A percentile compares a stretch with the other conserved stretches of the same genome.
Conservation (phyloP, 2,113 vertebrate species). For the Salvelinus namaycush region DNA sequence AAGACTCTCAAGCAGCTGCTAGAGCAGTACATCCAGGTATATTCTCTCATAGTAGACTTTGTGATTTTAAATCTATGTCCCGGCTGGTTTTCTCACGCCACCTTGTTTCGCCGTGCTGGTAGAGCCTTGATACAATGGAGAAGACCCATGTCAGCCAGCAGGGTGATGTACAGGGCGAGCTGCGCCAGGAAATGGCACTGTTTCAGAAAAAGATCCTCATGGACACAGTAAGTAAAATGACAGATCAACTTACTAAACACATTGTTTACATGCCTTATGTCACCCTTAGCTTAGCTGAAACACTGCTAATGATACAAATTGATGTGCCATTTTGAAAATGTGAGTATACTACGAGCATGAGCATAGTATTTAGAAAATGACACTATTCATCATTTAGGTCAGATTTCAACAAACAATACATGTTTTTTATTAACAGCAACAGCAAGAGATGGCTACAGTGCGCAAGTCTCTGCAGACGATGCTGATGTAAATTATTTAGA, state of each 20-base stretch:
- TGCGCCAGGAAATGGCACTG: slow-evolving; percentile 47
- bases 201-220: slow-evolving; percentile 54
- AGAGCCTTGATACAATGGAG: slow-evolving; percentile 45
- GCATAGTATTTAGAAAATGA: no score
- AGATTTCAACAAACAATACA: background rate
- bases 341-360: background rate
- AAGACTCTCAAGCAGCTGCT: slow-evolving; percentile 50
- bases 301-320: no score
- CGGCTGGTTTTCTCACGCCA: background rate
- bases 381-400: background rate
- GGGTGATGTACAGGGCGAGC: slow-evolving; percentile 23
- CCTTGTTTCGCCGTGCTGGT: background rate
- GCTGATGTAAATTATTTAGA: slow-evolving; percentile 30
- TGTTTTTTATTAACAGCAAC: slow-evolving; percentile 29
- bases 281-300: no score
- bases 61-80: background rate
- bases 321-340: no score
- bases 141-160: slow-evolving; percentile 33
- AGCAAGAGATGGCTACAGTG: slow-evolving; percentile 46
- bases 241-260: background rate
- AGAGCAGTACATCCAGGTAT: slow-evolving; percentile 48
- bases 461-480: slow-evolving; percentile 47
- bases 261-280: no score
- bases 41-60: background rate
- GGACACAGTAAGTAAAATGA: slow-evolving; percentile 38